A percentile compares a stretch with the other conserved stretches of the same genome.
phyloP scores from a whole-genome alignment of 2,113 vertebrate species.

The Marmota monax region DNA sequence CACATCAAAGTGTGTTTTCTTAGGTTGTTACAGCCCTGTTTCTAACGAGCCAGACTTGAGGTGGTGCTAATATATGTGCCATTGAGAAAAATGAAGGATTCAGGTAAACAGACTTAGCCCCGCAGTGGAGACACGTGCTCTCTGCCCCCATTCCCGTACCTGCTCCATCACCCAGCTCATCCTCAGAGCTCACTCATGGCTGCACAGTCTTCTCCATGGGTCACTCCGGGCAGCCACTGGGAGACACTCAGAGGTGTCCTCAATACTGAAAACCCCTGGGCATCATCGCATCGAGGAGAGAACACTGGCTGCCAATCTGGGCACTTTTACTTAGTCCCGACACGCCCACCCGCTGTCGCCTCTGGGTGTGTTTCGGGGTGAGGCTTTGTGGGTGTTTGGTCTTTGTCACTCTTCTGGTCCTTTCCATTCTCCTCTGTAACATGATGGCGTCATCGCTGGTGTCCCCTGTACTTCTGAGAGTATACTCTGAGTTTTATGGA shows the following conservation, averaged over 20 bases:
- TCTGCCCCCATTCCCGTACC: too few relatives aligned
- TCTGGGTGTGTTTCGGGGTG: background rate
- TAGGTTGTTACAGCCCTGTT: background rate
- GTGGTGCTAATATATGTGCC: background rate
- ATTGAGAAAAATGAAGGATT: constrained; percentile 28
- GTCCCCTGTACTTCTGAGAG: background rate
- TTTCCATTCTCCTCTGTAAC: background rate
- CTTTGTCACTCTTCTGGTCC: background rate
- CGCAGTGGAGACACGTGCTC: background rate
- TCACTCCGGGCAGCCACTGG: background rate
- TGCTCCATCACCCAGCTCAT: background rate
- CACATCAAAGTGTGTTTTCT: background rate
- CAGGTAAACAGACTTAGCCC: background rate
- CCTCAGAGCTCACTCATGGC: background rate
- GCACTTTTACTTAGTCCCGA: background rate
- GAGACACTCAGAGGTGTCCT: background rate
- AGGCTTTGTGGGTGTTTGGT: background rate
- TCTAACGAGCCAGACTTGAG: background rate
- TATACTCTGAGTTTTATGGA: background rate
- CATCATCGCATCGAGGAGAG: background rate
- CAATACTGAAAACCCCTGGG: background rate
- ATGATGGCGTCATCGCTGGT: background rate
- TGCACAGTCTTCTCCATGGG: background rate
- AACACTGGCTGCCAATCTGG: background rate
- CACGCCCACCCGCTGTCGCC: background rate